phyloP scores from a whole-genome alignment of 2,113 vertebrate genomes.

The Elephas maximus region DNA sequence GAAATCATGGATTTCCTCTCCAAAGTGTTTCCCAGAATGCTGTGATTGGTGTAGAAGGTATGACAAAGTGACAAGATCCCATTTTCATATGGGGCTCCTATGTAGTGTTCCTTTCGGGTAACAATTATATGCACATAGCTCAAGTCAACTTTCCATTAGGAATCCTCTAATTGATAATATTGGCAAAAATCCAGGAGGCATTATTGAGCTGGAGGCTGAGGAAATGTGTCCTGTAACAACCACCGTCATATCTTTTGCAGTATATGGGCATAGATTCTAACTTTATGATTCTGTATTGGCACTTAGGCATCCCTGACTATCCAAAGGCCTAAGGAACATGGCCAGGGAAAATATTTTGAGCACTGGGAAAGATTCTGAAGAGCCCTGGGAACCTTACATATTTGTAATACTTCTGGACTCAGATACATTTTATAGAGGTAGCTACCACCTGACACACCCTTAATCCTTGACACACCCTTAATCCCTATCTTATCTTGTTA shows the following conservation, averaged over 20 bases:
- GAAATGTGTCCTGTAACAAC: not conserved
- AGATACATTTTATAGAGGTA: not conserved
- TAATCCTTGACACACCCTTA: not conserved
- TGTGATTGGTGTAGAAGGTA: not conserved
- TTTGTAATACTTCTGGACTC: not conserved
- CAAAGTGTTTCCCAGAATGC: not conserved
- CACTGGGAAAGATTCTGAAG: not conserved
- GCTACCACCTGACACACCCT: not conserved
- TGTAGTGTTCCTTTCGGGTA: not conserved
- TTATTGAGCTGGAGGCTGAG: not conserved
- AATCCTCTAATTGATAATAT: not conserved
- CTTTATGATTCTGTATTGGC: not conserved
- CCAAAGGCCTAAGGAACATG: not conserved
- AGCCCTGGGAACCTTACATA: not conserved
- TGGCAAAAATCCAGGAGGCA: not conserved
- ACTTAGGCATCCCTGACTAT: not conserved
- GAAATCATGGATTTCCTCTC: not conserved
- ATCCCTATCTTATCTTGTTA: not conserved
- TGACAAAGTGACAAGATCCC: not conserved
- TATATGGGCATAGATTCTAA: not conserved
- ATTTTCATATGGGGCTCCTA: no score
- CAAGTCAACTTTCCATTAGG: not conserved
- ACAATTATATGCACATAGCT: not conserved
- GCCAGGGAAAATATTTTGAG: not conserved
- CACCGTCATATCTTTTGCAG: not conserved